phyloP scores from a whole-genome alignment of 2,113 vertebrate genomes.

The Onychorhynchus coronatus region DNA sequence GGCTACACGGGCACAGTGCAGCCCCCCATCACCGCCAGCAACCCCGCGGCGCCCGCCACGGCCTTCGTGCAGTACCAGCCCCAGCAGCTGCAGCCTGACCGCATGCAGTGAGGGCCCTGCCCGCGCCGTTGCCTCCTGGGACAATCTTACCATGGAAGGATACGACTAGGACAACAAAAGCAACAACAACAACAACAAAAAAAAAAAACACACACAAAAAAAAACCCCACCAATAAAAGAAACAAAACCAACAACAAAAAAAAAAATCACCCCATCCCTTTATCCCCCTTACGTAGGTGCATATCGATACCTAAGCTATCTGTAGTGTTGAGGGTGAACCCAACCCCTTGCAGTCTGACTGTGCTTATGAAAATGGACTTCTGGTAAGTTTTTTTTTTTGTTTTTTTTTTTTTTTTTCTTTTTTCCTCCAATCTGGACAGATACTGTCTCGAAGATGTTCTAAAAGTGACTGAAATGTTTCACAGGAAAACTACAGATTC shows the following conservation, averaged over 20 bases:
- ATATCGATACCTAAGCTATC: conserved; percentile 63
- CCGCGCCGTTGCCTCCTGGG: neutral
- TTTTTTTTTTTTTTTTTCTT: too few relatives aligned
- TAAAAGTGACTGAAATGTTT: conserved; percentile 21
- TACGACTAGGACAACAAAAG: neutral
- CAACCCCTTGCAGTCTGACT: conserved; percentile 22
- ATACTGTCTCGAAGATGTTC: neutral
- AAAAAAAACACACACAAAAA: neutral
- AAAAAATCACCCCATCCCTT: neutral
- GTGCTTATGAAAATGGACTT: conserved; percentile 45
- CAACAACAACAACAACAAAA: neutral
- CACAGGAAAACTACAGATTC: conserved; percentile 55
- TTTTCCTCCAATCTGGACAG: neutral
- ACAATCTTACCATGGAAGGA: conserved; percentile 15
- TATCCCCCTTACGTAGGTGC: neutral
- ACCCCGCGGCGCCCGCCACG: conserved; percentile 60
- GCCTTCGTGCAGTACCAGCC: conserved; percentile 89
- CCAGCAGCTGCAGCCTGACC: conserved; percentile 89
- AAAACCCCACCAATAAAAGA: neutral
- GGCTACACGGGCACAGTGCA: conserved; percentile 80
- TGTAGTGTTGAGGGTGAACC: conserved; percentile 55
- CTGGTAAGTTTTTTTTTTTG: neutral
- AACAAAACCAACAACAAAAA: neutral
- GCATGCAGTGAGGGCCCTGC: conserved; percentile 83
- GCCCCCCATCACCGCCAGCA: conserved; percentile 70